Evolutionary conservation across 1,140 invertebrate species (phyloP), one percentile per base, ranked within the genome.

Genomic region (Drepana arcuata): DNA sequence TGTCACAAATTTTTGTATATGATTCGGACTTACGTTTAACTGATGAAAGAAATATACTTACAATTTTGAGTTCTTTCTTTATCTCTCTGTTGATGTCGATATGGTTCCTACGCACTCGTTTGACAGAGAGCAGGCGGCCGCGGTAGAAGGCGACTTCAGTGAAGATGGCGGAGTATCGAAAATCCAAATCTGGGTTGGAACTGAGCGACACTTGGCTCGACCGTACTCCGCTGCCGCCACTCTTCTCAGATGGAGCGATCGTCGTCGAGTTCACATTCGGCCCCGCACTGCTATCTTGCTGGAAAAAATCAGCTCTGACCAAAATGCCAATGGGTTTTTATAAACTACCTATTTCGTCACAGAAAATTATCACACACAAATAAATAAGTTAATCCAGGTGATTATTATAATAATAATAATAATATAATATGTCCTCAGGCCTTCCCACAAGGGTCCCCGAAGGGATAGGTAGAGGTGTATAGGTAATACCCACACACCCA

Each of bases 11-110:
- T n/a, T n/a, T n/a, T n/a, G n/a, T n/a, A n/a, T n/a, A n/a, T n/a
- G n/a, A n/a, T n/a, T n/a, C n/a, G n/a, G n/a, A n/a, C n/a, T n/a
- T n/a, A n/a, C n/a, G n/a, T n/a, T n/a, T n/a, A n/a, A n/a, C n/a
- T n/a, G 18, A 21, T 21, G 18, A 5, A 21, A 21, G 18, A 2
- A 26, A n/a, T n/a, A 26, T 16, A 73, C 84, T 87, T 73, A 93
- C 93, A 75, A 94, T 87, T 89, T 98, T 98, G 28, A 99, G 87
- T 85, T 99, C 95, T 63, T 96, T 96, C 70, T 98, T 97, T 87
- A 97, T 95, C 57, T 92, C 91, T 28, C 95, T 84, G 0, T 90
- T 96, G 6, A 98, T 93, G 57, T 98, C 96, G 12, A 97, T 91
- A 18, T 91, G 90, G 75, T 94, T 94, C 63, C 94, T 93, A 34